These are phyloP conservation scores for Pterocles burchelli DNA, from an alignment of 2,113 vertebrate genomes.

Conservation along the genomic window DNA sequence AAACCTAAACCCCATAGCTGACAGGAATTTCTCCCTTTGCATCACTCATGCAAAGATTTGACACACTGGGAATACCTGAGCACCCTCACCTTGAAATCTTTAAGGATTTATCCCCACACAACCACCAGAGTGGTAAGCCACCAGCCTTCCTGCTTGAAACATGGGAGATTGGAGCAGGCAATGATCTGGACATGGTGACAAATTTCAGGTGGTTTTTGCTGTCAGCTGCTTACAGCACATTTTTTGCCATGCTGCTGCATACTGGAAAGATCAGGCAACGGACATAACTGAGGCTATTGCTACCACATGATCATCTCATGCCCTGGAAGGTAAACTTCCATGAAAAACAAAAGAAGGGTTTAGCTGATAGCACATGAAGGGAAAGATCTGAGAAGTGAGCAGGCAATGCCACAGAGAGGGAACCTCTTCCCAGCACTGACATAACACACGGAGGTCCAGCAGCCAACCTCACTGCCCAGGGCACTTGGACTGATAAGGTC, in stretches of 20 bases:
- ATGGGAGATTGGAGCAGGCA: neutral
- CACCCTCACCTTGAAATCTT: neutral
- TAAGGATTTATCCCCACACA: neutral
- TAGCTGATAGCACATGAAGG: neutral
- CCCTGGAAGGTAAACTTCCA: neutral
- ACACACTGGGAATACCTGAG: neutral
- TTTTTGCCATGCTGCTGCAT: neutral
- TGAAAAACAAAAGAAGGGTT: neutral
- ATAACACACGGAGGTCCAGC: neutral
- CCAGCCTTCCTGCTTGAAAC: neutral
- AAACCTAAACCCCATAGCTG: neutral
- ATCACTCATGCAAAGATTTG: neutral
- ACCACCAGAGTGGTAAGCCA: neutral
- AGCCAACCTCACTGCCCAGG: neutral
- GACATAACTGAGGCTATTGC: neutral
- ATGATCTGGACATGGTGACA: fast-evolving
- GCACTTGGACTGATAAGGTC: neutral
- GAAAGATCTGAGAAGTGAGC: neutral
- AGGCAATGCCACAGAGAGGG: neutral
- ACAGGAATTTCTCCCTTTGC: neutral
- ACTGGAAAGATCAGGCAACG: neutral
- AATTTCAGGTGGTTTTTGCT: neutral
- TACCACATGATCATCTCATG: neutral
- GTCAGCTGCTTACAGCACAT: neutral
- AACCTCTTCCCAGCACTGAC: neutral